Percentiles rank a stretch among this genome's conserved stretches.
Conservation (phyloP, 2,797 vertebrate genomes). For the Nannoperca australis region DNA sequence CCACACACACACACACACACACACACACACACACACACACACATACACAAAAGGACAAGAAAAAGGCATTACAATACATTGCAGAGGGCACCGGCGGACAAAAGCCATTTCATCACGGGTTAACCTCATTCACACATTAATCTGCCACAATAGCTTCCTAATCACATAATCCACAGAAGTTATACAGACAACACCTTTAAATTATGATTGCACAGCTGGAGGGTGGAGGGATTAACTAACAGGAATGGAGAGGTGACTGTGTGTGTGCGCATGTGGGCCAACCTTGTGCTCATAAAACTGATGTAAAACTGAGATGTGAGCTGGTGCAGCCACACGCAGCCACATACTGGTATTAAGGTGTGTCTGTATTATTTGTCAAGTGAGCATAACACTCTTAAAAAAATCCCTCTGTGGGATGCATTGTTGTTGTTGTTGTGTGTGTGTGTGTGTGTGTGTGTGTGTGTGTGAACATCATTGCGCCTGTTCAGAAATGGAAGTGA, state of each 20-base stretch:
- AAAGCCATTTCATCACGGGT: conserved; percentile 86
- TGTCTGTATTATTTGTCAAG: conserved; percentile 65
- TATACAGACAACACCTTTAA: conserved; percentile 87
- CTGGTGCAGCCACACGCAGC: conserved; percentile 13
- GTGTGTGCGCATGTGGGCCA: conserved; percentile 18
- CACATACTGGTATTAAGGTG: conserved; percentile 31
- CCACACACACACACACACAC: too few relatives aligned
- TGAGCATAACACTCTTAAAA: conserved; percentile 67
- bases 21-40: conserved; percentile 16
- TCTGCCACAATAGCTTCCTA: conserved; percentile 86
- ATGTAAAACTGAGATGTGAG: conserved; percentile 38
- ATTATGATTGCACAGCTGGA: conserved; percentile 87
- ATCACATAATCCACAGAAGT: conserved; percentile 89
- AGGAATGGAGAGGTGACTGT: conserved; percentile 63
- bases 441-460: conserved; percentile 22
- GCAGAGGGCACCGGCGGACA: conserved; percentile 78
- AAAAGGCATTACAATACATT: conserved; percentile 62
- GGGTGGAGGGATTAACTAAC: conserved; percentile 73
- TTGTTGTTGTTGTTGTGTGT: conserved; percentile 45
- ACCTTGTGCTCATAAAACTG: conserved; percentile 32
- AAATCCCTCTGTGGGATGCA: conserved; percentile 64
- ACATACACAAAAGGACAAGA: conserved; percentile 65
- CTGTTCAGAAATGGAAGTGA: conserved; percentile 79
- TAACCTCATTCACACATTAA: conserved; percentile 85
- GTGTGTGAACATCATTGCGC: conserved; percentile 59